Conservation (phyloP, 2,888 invertebrate species). For the Cantharis rustica region DNA sequence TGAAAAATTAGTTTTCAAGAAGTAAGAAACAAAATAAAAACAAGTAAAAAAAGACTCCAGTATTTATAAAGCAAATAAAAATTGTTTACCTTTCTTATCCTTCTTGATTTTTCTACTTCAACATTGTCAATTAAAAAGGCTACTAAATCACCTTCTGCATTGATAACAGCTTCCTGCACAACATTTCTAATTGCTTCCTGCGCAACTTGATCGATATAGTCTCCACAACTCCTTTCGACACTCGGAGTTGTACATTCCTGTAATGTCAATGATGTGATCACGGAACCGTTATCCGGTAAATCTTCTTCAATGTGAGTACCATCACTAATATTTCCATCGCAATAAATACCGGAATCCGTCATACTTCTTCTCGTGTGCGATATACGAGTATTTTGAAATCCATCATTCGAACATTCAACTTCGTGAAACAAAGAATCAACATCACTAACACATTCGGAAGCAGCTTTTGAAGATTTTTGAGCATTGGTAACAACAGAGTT, state of each 20-base stretch:
- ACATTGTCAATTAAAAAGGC: not conserved
- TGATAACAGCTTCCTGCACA: not conserved
- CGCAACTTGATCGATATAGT: not conserved
- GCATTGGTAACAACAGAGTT: not conserved
- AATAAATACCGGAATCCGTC: slow-evolving; percentile 15
- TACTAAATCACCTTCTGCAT: not conserved
- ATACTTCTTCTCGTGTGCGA: not conserved
- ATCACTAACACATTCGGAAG: slow-evolving; percentile 17
- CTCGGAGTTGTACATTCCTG: not conserved
- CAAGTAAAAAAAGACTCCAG: not conserved
- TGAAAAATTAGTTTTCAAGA: not conserved
- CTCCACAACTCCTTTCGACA: not conserved
- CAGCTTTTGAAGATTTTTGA: not conserved
- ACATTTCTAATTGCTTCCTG: not conserved
- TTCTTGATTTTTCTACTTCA: not conserved
- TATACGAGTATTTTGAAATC: not conserved
- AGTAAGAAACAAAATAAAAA: too few species aligned
- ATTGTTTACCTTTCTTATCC: not conserved
- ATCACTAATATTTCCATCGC: not conserved
- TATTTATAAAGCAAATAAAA: not conserved
- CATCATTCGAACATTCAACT: not conserved
- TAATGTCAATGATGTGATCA: not conserved
- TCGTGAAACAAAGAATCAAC: slow-evolving; percentile 24
- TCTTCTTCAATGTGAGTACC: not conserved
- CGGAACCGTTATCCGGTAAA: not conserved